Percentiles rank a stretch among this genome's conserved stretches.
These are phyloP conservation scores for Catostylus mosaicus DNA, from an alignment of 30 jellyfish, hydroid and myxozoan genomes.

Conservation along the genomic window DNA sequence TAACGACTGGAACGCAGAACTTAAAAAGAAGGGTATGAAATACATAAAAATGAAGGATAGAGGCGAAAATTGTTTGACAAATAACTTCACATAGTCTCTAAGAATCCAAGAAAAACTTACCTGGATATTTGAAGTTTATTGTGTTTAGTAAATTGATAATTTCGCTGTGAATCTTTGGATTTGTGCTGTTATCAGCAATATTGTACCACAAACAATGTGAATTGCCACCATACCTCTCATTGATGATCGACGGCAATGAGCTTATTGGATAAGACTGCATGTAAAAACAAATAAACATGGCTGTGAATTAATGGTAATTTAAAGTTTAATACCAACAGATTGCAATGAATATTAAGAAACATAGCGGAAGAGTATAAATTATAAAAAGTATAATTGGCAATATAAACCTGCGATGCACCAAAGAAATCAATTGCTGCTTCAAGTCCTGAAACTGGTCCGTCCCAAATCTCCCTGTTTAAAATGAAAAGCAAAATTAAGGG, in stretches of 20 bases:
- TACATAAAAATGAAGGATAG: no score
- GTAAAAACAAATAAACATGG: no score
- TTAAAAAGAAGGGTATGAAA: no score
- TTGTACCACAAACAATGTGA: slow-evolving; percentile 78
- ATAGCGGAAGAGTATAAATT: not conserved
- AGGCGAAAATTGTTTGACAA: no score
- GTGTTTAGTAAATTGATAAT: slow-evolving; percentile 17
- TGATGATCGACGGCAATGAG: slow-evolving; percentile 54
- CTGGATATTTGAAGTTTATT: slow-evolving; percentile 32
- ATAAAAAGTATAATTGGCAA: not conserved
- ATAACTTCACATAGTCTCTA: not conserved
- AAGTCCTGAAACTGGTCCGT: slow-evolving; percentile 91
- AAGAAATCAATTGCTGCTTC: slow-evolving; percentile 84
- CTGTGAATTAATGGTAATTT: no score
- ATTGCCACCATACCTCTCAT: slow-evolving; percentile 52
- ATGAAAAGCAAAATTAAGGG: no score
- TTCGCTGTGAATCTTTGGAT: slow-evolving; percentile 55
- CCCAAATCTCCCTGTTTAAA: slow-evolving; percentile 89
- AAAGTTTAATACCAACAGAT: no score
- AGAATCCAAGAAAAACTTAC: slow-evolving; percentile 3
- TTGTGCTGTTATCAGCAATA: slow-evolving; percentile 24
- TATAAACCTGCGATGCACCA: slow-evolving; percentile 85
- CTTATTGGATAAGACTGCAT: slow-evolving; percentile 81
- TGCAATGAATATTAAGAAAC: not conserved
- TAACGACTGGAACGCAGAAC: no score